Conservation (phyloP, 2,888 invertebrate species). For the Andrena marginata region DNA sequence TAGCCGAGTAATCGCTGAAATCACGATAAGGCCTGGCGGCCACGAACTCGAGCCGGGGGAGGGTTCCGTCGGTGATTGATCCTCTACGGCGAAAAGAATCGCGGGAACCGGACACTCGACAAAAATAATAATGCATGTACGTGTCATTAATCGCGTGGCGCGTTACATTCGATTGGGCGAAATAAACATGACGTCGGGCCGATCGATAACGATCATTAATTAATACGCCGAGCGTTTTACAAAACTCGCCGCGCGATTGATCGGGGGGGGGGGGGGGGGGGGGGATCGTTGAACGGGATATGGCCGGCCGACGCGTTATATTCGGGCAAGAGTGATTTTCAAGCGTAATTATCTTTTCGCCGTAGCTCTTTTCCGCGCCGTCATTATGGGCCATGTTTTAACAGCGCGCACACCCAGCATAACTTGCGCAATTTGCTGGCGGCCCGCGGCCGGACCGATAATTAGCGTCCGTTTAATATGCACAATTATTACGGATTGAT, state of each 20-base stretch:
- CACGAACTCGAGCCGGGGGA: not conserved
- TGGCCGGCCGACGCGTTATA: slow-evolving; percentile 21
- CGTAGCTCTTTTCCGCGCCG: slow-evolving; percentile 60
- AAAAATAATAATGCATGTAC: not conserved
- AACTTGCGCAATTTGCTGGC: slow-evolving; percentile 64
- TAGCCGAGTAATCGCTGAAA: not conserved
- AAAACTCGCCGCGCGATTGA: slow-evolving; percentile 27
- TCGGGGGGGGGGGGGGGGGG: too few relatives aligned
- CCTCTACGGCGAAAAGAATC: not conserved
- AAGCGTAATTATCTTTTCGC: slow-evolving; percentile 64
- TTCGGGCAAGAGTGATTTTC: slow-evolving; percentile 53
- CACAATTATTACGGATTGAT: slow-evolving; percentile 83
- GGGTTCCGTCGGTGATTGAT: not conserved
- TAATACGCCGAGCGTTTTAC: slow-evolving; percentile 39
- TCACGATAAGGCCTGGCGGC: slow-evolving; percentile 2
- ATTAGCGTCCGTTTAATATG: slow-evolving; percentile 81
- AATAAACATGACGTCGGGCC: not conserved
- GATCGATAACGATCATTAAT: slow-evolving; percentile 44
- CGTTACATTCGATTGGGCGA: slow-evolving; percentile 12
- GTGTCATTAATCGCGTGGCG: slow-evolving; percentile 24
- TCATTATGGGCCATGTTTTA: slow-evolving; percentile 60
- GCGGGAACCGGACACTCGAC: not conserved
- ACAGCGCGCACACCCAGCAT: slow-evolving; percentile 57
- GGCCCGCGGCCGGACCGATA: slow-evolving; percentile 73
- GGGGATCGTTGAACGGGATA: not conserved